Percentiles rank a stretch among this genome's conserved stretches.
Conservation (phyloP, 2,888 invertebrate species). For the Brachycybe producta region DNA sequence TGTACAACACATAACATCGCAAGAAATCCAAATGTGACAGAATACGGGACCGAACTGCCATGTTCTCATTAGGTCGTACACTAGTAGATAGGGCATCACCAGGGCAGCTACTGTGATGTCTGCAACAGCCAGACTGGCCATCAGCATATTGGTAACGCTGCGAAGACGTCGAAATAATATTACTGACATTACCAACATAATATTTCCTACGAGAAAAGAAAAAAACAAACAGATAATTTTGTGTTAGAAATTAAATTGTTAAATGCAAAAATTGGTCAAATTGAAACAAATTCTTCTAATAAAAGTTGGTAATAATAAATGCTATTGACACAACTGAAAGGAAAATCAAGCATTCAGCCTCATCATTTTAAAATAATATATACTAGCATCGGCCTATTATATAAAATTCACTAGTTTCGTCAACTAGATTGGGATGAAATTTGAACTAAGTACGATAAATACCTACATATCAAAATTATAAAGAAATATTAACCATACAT, state of each 20-base stretch:
- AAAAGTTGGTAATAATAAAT: too few relatives aligned
- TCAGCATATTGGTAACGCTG: conserved; percentile 27
- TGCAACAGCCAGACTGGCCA: conserved; percentile 28
- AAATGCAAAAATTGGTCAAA: not conserved
- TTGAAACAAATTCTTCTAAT: too few relatives aligned
- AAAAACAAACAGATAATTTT: not conserved
- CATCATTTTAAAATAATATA: too few relatives aligned
- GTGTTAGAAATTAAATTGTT: too few relatives aligned
- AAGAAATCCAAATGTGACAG: conserved; percentile 32
- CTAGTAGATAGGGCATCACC: conserved; percentile 31
- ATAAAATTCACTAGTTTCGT: too few relatives aligned
- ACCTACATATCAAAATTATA: too few relatives aligned
- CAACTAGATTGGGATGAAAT: too few relatives aligned
- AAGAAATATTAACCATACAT: too few relatives aligned
- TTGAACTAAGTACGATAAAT: too few relatives aligned
- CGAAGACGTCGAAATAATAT: conserved; percentile 27
- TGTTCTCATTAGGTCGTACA: conserved; percentile 26
- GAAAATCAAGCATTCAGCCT: too few relatives aligned
- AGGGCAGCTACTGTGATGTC: conserved; percentile 31
- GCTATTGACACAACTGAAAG: too few relatives aligned
- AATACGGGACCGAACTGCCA: conserved; percentile 30
- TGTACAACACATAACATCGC: conserved; percentile 33
- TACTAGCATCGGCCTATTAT: too few relatives aligned
- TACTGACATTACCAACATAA: conserved; percentile 30
- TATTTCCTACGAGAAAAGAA: conserved; percentile 38